Percentiles rank a stretch among this genome's conserved stretches.
Conservation (phyloP, 2,888 invertebrate species). For the Tetragonula carbonaria region DNA sequence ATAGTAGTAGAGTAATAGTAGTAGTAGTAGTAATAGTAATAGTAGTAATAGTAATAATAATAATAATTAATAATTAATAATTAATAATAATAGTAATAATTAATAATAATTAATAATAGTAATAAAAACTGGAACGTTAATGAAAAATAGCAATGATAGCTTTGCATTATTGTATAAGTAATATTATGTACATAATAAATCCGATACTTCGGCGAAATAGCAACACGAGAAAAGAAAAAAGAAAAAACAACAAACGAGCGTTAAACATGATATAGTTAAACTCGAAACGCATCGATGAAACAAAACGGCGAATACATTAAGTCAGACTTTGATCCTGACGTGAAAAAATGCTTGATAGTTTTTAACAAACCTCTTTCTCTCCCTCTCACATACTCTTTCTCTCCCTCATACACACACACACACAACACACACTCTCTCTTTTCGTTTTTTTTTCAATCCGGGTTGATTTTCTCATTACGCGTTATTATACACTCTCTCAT, state of each 20-base stretch:
- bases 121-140: constrained; percentile 72
- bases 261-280: constrained; percentile 56
- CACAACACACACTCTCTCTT: neutral
- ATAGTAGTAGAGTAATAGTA: constrained; percentile 45
- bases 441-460: neutral
- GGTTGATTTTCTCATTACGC: constrained; percentile 28
- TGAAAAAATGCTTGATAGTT: constrained; percentile 60
- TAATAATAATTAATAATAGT: neutral
- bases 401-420: no score
- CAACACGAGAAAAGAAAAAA: constrained; percentile 43
- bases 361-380: constrained; percentile 15
- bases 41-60: constrained; percentile 43
- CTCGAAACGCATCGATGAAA: constrained; percentile 54
- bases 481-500: constrained; percentile 16
- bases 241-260: constrained; percentile 63
- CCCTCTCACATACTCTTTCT: no score
- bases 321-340: constrained; percentile 41
- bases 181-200: constrained; percentile 61
- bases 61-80: neutral
- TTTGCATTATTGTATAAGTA: constrained; percentile 47
- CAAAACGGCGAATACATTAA: constrained; percentile 14
- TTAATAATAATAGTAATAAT: neutral
- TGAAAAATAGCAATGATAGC: constrained; percentile 70
- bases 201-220: constrained; percentile 44
- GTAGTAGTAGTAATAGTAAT: neutral